Base-by-base conservation (phyloP, 1,140 invertebrate genomes). In the Heliothis subflexa region DNA sequence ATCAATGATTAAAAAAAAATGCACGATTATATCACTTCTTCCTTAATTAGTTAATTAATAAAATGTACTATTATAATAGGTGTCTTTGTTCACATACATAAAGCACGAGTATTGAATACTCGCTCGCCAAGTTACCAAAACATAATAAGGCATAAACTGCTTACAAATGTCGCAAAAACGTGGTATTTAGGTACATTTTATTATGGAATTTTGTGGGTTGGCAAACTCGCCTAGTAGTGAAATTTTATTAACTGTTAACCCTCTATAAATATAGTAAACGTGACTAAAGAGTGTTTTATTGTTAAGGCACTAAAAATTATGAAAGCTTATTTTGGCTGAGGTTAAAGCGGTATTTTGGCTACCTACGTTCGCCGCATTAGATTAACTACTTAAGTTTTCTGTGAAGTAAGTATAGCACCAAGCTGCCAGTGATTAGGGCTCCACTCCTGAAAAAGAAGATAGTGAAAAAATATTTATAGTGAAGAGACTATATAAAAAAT, bases 361-460 rank as follows among this genome's bases (percentile, higher is more conserved):
- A 18, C 16, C 61, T 64, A 11, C 21, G 16, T 64, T 16, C 33
- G 33, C 9, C 33, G 33, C 33, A 16, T 64, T 45, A 62, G n/a
- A 16, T 47, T 18, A 64, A 10, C 33, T 64, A 64, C 18, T 64
- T 89, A 5, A 94, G 80, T 74, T 88, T 89, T 52, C 88, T 90
- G 75, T 93, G 91, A 18, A 95, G 59, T 1, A 94, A 83, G 66
- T 86, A 88, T 59, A 95, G 64, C 55, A 94, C 75, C 52, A 94
- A 78, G 54, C 92, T 88, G 4, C 94, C 91, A 0, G 94, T 93
- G 10, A 94, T 77, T n/a, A 95, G 74, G 2, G 94, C 86, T 10
- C 94, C 85, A 70, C 94, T 88, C 94, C 94, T 95, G 89, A 78
- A 90, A 92, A 79, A 50, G 75, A 83, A 82, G 1, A 28, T 54